These are phyloP conservation scores for Diachasma alloeum DNA, from an alignment of 1,140 invertebrate species.

Conservation along the genomic window DNA sequence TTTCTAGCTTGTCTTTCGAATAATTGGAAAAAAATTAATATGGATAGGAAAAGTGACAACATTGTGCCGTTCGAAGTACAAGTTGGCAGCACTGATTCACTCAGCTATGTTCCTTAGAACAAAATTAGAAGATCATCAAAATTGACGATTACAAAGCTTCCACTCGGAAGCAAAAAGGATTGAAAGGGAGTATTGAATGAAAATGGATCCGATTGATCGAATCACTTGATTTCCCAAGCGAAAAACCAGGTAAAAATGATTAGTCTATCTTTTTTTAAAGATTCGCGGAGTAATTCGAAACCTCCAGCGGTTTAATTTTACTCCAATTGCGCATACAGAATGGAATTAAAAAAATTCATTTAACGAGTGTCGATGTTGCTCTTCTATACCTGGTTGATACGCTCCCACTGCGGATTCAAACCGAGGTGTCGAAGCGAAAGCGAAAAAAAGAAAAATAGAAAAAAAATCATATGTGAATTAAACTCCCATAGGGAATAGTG, in stretches of 20 bases:
- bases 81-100: no score
- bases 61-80: no score
- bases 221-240: neutral
- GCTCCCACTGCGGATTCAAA: slow-evolving; percentile 15
- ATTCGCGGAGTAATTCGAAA: neutral
- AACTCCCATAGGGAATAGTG: slow-evolving; percentile 11
- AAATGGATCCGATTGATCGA: neutral
- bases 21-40: no score
- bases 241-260: neutral
- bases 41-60: no score
- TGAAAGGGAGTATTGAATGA: neutral
- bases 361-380: neutral
- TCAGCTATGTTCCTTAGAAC: no score
- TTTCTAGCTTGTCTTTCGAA: no score
- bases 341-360: neutral
- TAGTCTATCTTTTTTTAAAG: neutral
- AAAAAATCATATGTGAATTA: neutral
- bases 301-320: neutral
- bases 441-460: neutral
- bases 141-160: no score
- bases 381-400: neutral
- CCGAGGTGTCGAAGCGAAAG: neutral
- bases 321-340: neutral
- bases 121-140: no score
- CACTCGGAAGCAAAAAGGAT: no score